These are phyloP conservation scores for Heliangelus exortis DNA, from an alignment of 2,797 vertebrate species.

Conservation along the genomic window DNA sequence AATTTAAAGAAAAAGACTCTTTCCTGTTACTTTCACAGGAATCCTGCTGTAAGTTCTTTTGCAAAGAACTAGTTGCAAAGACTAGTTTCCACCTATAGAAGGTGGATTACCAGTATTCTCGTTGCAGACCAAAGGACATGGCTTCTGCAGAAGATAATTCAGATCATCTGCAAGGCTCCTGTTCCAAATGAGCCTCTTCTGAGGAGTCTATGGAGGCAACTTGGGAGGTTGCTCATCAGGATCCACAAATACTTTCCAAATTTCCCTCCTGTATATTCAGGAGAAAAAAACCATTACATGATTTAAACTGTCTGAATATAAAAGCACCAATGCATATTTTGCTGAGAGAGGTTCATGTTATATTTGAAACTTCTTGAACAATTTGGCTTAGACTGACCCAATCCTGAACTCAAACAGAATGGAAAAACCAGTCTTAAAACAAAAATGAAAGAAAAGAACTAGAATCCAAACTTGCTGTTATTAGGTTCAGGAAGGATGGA, in stretches of 20 bases:
- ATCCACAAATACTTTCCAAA: not conserved
- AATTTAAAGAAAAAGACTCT: not conserved
- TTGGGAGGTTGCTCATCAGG: not conserved
- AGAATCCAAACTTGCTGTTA: not conserved
- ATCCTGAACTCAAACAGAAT: not conserved
- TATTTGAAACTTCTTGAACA: not conserved
- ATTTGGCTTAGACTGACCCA: not conserved
- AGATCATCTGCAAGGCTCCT: not conserved
- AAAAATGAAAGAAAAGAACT: not conserved
- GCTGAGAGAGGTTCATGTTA: not conserved
- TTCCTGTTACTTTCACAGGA: not conserved
- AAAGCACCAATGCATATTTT: not conserved
- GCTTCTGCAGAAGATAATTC: not conserved
- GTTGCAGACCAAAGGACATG: not conserved
- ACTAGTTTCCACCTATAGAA: not conserved
- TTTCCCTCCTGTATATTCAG: not conserved
- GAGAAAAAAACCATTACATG: not conserved
- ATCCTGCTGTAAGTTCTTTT: not conserved
- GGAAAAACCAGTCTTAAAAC: not conserved
- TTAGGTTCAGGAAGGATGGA: slow-evolving; percentile 1
- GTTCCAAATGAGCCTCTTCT: not conserved
- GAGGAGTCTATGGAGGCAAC: not conserved
- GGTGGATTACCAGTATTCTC: not conserved
- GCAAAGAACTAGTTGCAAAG: not conserved
- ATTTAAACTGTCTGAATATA: not conserved